Base-by-base conservation (phyloP, 2,797 vertebrate species). In the Sebastolobus alascanus region DNA sequence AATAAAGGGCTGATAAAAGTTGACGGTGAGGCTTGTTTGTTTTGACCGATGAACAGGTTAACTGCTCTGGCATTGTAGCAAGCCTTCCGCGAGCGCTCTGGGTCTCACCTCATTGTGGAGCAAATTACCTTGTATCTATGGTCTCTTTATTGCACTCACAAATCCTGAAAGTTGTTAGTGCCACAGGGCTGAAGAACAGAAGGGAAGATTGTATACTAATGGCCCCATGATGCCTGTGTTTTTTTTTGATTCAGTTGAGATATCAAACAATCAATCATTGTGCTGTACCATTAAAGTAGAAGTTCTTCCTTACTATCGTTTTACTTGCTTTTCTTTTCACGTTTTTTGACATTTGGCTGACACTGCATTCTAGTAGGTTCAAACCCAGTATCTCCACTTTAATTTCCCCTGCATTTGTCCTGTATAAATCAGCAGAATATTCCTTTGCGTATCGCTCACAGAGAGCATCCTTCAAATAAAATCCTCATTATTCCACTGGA, bases 31-130 rank as follows among this genome's bases (percentile, higher is more conserved):
- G 91, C 90, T 92, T 93, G 90, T 94, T 94, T 94, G 92, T 93
- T 94, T 90, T 93, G 91, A 92, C 86, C 84, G 91, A 93, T 92
- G 93, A 93, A 91, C 86, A 92, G 92, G 92, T 94, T 92, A 94
- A 94, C 91, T 68, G 89, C 87, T 56, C 43, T 79, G 88, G 90
- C 90, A 68, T 86, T 86, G 91, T 86, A 80, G 93, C 89, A 63
- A 85, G 77, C 84, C 88, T 82, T 90, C 78, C 16, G 40, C 75
- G 1, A 83, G 83, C 69, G 52, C 86, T 88, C 84, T 8, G 70
- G 84, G 88, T 91, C 86, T 92, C 90, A 91, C 90, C 92, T 92
- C 86, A 92, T 92, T 91, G 90, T 93, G 89, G 93, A 93, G 89
- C 88, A 91, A 94, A 93, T 94, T 93, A 92, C 90, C 90, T 92